phyloP scores from a whole-genome alignment of 2,797 vertebrate genomes.

The Nasua narica region DNA sequence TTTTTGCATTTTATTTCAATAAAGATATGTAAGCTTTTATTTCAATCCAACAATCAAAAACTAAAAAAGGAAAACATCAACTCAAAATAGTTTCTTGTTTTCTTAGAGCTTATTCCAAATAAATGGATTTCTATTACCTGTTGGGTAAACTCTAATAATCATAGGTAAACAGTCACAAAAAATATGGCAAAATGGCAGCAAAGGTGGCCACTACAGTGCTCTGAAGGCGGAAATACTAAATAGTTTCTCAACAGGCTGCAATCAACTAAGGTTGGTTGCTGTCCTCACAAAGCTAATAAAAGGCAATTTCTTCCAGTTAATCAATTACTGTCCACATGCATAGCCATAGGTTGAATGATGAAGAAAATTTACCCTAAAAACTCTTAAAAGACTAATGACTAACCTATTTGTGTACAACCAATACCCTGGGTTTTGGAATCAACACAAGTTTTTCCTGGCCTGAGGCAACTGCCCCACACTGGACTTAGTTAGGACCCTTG shows the following conservation, averaged over 20 bases:
- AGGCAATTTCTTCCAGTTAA: neutral
- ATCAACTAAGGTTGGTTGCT: neutral
- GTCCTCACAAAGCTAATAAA: neutral
- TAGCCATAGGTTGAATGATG: neutral
- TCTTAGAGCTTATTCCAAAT: neutral
- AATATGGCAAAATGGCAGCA: neutral
- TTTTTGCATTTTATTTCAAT: neutral
- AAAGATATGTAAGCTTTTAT: neutral
- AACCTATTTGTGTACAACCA: neutral
- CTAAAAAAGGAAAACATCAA: neutral
- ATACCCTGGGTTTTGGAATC: neutral
- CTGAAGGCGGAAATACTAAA: neutral
- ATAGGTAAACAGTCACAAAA: neutral
- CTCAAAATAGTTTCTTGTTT: neutral
- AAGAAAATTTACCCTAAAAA: conserved; percentile 11
- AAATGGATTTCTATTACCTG: neutral
- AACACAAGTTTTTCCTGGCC: neutral
- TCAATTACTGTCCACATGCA: neutral
- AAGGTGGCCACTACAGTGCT: neutral
- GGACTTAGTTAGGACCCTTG: neutral
- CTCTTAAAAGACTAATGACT: neutral
- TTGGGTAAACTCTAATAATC: neutral
- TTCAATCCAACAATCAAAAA: neutral
- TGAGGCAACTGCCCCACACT: neutral
- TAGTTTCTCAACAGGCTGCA: neutral